Percentiles rank a stretch among this genome's conserved stretches.
These are phyloP conservation scores for Zalophus californianus DNA, from an alignment of 2,797 vertebrate species.

Conservation along the genomic window DNA sequence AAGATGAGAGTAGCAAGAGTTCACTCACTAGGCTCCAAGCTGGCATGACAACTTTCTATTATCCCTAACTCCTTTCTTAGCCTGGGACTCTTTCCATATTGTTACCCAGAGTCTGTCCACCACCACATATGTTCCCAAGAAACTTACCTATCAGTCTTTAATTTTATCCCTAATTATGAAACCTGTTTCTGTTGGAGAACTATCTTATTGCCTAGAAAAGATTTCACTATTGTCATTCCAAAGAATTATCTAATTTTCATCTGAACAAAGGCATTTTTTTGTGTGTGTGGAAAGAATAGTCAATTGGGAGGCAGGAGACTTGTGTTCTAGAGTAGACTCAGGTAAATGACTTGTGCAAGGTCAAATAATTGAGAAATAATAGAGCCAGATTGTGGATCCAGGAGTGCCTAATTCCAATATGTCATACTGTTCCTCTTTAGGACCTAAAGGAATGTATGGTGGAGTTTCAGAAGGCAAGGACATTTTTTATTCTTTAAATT, in stretches of 20 bases:
- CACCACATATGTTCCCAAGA: not conserved
- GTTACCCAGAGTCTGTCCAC: not conserved
- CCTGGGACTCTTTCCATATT: not conserved
- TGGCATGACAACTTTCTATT: not conserved
- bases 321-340: not conserved
- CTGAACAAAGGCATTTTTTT: slow-evolving; percentile 20
- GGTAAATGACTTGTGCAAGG: not conserved
- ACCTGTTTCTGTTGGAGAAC: slow-evolving; percentile 19
- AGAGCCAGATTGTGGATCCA: slow-evolving; percentile 1
- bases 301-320: not conserved
- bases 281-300: not conserved
- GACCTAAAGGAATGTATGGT: not conserved
- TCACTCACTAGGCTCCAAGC: not conserved
- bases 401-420: not conserved
- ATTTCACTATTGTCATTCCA: not conserved
- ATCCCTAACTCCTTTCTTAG: not conserved
- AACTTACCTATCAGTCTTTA: not conserved
- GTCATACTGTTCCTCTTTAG: not conserved
- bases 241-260: slow-evolving; percentile 51
- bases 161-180: slow-evolving; percentile 31
- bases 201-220: not conserved
- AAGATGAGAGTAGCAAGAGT: not conserved
- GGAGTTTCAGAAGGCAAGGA: not conserved
- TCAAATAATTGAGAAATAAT: not conserved
- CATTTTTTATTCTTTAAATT: not conserved